Conservation (phyloP, 2,113 vertebrate species). For the Phylloscopus trochilus region DNA sequence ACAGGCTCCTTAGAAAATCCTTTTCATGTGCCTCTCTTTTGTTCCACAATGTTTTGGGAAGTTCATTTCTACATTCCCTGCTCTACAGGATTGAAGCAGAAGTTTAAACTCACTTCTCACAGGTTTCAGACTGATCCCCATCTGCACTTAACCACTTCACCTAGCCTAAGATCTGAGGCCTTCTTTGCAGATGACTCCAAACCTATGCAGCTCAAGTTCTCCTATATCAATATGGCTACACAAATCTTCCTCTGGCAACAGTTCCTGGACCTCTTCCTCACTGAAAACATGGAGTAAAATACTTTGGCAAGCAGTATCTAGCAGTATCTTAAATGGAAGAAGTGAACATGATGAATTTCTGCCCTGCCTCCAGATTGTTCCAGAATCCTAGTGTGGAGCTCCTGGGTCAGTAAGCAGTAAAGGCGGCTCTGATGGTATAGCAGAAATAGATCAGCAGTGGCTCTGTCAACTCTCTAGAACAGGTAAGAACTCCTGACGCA, state of each 20-base stretch:
- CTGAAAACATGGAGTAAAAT: not conserved
- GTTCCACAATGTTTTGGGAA: not conserved
- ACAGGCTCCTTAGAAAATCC: not conserved
- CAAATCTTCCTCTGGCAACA: not conserved
- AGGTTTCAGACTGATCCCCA: not conserved
- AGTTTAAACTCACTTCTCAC: slow-evolving; percentile 4
- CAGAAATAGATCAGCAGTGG: not conserved
- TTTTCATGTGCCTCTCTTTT: not conserved
- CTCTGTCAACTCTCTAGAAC: not conserved
- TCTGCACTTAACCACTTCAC: not conserved
- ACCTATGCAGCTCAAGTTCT: not conserved
- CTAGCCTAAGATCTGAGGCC: not conserved
- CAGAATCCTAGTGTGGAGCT: not conserved
- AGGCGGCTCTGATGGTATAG: not conserved
- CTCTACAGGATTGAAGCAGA: not conserved
- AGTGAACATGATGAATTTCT: not conserved
- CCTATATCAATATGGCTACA: not conserved
- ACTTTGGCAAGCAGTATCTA: not conserved
- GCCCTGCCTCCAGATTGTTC: not conserved
- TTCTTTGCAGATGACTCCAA: not conserved
- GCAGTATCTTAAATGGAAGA: not conserved
- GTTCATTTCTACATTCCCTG: not conserved
- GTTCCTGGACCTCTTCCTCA: not conserved
- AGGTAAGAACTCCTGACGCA: not conserved
- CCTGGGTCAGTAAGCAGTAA: not conserved